A percentile compares a stretch with the other conserved stretches of the same genome.
Evolutionary conservation across 2,797 vertebrate species (phyloP).

Genomic region (Amazona ochrocephala): DNA sequence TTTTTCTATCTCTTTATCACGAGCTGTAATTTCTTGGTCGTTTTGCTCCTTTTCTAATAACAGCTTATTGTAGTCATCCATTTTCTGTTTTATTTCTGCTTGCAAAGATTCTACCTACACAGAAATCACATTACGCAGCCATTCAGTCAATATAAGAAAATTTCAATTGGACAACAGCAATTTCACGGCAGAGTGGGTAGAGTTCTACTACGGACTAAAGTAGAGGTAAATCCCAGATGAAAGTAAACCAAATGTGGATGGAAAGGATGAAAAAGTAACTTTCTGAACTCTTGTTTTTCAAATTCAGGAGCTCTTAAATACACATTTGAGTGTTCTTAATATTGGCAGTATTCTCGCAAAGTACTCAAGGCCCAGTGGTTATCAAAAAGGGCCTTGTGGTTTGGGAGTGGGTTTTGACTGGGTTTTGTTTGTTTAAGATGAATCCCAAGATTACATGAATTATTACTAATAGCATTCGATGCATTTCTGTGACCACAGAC

Average conservation of each 20-base stretch:
- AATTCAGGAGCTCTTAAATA: not conserved
- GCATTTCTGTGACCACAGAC: not conserved
- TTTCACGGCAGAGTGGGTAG: not conserved
- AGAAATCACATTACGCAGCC: not conserved
- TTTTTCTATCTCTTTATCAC: constrained; percentile 89
- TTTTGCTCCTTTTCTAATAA: constrained; percentile 84
- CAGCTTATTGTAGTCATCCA: constrained; percentile 83
- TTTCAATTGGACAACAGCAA: not conserved
- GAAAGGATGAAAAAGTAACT: constrained; percentile 23
- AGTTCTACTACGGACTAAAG: not conserved
- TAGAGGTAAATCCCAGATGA: not conserved
- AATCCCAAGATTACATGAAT: not conserved
- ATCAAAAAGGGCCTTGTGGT: not conserved
- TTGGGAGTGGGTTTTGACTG: fast-evolving
- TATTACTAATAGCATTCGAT: not conserved
- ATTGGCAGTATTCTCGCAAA: not conserved
- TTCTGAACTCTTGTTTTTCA: constrained; percentile 13
- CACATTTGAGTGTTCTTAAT: not conserved
- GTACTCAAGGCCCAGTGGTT: not conserved
- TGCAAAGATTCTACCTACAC: constrained; percentile 89
- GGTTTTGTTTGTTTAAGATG: not conserved
- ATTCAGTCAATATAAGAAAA: not conserved
- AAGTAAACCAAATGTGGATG: not conserved
- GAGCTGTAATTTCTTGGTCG: constrained; percentile 81
- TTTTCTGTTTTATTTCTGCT: constrained; percentile 87